These are phyloP conservation scores for Astropecten irregularis DNA, from an alignment of 53 echinoderm and acorn worm genomes.

Conservation along the genomic window DNA sequence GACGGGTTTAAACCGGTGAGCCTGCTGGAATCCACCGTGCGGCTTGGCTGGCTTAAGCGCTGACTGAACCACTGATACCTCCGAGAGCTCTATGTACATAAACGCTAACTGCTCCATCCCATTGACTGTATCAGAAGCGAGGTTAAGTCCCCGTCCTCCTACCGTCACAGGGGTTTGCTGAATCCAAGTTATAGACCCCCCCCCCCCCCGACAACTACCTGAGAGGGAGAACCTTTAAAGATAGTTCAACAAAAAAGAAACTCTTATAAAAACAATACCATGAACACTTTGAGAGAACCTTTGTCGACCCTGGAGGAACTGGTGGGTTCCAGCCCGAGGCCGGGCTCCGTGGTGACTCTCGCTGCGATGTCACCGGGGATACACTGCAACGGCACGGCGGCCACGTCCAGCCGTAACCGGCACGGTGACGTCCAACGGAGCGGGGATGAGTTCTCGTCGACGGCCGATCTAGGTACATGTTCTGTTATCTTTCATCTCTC, in stretches of 20 bases:
- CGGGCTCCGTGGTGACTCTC: slow-evolving; percentile 39
- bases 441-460: slow-evolving; percentile 31
- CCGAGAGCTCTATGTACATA: not conserved
- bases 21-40: slow-evolving; percentile 1
- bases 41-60: slow-evolving; percentile 8
- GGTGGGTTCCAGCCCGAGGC: slow-evolving; percentile 50
- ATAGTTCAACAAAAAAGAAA: no score
- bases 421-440: not conserved
- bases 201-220: not conserved
- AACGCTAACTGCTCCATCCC: not conserved
- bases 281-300: slow-evolving; percentile 55
- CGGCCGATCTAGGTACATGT: slow-evolving; percentile 19
- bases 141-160: no score
- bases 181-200: not conserved
- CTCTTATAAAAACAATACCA: not conserved
- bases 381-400: slow-evolving; percentile 57
- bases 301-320: slow-evolving; percentile 58
- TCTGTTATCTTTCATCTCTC: not conserved
- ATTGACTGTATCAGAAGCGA: not conserved
- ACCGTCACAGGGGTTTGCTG: not conserved
- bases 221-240: not conserved
- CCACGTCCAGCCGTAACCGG: slow-evolving; percentile 24
- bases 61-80: not conserved
- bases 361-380: slow-evolving; percentile 53
- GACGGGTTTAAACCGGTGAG: slow-evolving; percentile 19